Conservation (phyloP, 1,140 invertebrate genomes). For the Panagrolaimus sp. region DNA sequence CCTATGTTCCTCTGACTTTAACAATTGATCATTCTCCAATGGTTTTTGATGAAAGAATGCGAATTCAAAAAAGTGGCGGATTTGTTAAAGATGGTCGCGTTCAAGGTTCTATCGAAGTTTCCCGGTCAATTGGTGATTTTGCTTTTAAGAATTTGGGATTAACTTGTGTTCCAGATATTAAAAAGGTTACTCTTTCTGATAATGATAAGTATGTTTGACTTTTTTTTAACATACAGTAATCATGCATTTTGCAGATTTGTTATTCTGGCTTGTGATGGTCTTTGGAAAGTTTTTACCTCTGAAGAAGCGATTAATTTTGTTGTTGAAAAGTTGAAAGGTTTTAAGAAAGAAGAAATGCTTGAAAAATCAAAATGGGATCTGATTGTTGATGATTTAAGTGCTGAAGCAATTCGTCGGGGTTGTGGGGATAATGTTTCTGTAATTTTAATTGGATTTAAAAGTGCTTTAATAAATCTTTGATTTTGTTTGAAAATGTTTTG, state of each 20-base stretch:
- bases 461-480: neutral
- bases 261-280: conserved; percentile 64
- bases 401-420: conserved; percentile 61
- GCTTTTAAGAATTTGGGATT: conserved; percentile 63
- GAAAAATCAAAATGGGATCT: neutral
- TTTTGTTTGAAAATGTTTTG: neutral
- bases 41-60: conserved; percentile 63
- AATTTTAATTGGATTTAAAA: conserved; percentile 54
- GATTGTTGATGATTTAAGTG: conserved; percentile 60
- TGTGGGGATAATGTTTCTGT: conserved; percentile 65
- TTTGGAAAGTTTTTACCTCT: conserved; percentile 63
- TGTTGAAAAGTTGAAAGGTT: conserved; percentile 37
- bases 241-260: conserved; percentile 59
- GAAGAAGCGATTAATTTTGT: conserved; percentile 61
- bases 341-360: conserved; percentile 30
- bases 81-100: conserved; percentile 64
- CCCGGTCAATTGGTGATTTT: conserved; percentile 64
- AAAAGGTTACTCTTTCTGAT: conserved; percentile 61
- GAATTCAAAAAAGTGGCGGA: conserved; percentile 64
- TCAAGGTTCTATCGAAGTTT: conserved; percentile 64
- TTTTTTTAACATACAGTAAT: too few species aligned
- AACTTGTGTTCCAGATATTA: conserved; percentile 63
- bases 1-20: conserved; percentile 59
- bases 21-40: conserved; percentile 63
- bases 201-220: conserved; percentile 40